Conservation (phyloP, 2,797 vertebrate genomes). For the Mormyrops boulengeri region DNA sequence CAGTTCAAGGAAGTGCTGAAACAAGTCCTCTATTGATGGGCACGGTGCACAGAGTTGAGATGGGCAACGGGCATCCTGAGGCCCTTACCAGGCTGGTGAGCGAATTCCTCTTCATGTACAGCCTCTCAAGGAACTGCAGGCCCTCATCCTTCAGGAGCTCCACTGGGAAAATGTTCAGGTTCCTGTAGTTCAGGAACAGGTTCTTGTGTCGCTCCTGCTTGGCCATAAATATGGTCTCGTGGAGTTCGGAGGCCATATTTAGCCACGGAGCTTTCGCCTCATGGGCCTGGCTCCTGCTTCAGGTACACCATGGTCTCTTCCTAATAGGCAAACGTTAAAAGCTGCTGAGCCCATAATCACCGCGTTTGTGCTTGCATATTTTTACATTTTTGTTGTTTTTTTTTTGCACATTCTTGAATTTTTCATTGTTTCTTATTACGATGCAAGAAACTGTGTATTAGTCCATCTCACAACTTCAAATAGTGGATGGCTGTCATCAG, state of each 20-base stretch:
- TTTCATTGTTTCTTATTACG: neutral
- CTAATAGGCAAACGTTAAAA: neutral
- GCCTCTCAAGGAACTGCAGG: conserved; percentile 86
- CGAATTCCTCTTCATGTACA: conserved; percentile 97
- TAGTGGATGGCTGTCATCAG: neutral
- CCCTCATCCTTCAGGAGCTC: conserved; percentile 90
- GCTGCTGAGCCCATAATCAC: neutral
- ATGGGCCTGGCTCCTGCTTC: neutral
- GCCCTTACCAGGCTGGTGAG: conserved; percentile 81
- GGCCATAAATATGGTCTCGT: conserved; percentile 83
- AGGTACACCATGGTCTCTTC: neutral
- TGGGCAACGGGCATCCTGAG: neutral
- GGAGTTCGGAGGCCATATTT: conserved; percentile 84
- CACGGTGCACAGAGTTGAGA: neutral
- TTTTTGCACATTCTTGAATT: neutral
- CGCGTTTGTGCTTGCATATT: neutral
- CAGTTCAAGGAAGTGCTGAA: neutral
- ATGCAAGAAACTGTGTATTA: neutral
- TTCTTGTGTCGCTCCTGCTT: conserved; percentile 94
- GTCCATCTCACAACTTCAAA: neutral
- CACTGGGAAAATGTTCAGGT: conserved; percentile 80
- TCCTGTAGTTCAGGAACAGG: conserved; percentile 92
- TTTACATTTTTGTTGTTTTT: neutral
- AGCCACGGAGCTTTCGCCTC: neutral
- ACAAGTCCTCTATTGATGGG: neutral